Base-by-base conservation (phyloP, 2,797 vertebrate genomes). In the Semaprochilodus insignis region DNA sequence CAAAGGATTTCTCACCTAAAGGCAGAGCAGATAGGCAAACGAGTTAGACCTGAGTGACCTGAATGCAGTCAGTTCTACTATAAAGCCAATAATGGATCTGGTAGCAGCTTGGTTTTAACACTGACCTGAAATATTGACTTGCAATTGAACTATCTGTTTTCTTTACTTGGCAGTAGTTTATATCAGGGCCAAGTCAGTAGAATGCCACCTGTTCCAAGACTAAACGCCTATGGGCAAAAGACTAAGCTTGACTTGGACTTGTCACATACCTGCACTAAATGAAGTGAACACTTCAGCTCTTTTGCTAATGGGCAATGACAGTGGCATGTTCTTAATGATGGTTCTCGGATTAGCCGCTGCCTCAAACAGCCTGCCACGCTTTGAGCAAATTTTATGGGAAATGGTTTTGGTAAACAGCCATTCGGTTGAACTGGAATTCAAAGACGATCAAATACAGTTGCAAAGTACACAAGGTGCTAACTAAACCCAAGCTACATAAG, bases 231-330 rank as follows among this genome's bases (percentile, higher is more conserved):
- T 3, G 19, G 51, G 48, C 70, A 19, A 21, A 69, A 67, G 77
- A 27, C 63, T 57, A 40, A 69, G 51, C 31, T 23, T 78, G 65
- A 69, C 65, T 23, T 69, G 76, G 65, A 57, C 77, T 55, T 69
- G 48, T 78, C 51, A 57, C 77, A 78, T 69, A 36, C 65, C 51
- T n/a, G 52, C 63, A 67, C 21, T 66, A 66, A 66, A 7, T 44
- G 15, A 71, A 52, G 65, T 7, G 21, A 85, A 63, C 57, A 76
- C 51, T 0, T 34, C 16, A 23, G 34, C 59, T 74, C 70, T n/a
- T 62, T 65, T 19, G 4, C 48, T 70, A 78, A 77, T 67, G 23
- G 71, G 62, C 54, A 79, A 25, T 81, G 74, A 77, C 48, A 59
- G n/a, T 75, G 51, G 36, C 67, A 70, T 73, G 69, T 19, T 15